Base-by-base conservation (phyloP, 2,888 invertebrate genomes). In the Lasioglossum marginatum region DNA sequence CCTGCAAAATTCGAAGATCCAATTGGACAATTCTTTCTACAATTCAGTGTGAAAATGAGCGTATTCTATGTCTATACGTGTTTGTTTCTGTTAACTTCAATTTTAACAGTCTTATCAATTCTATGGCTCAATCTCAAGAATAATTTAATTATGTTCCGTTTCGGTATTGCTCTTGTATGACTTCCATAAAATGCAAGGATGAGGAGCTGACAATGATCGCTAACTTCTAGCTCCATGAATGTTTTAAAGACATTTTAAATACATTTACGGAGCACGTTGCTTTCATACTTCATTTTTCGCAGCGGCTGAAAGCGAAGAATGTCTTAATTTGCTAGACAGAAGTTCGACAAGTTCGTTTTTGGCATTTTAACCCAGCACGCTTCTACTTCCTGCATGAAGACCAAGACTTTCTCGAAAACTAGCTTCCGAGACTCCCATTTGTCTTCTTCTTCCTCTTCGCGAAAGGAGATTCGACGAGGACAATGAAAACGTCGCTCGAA, bases 341-440 rank as follows among this genome's bases (percentile, higher is more conserved):
- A 40, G 40, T 60, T 8, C 19, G 27, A 76, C 4, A 5, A 2
- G 16, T 73, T 10, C 45, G 45, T 74, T 73, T 45, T 45, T 45
- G 60, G 37, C 63, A 31, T 12, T 23, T 77, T 19, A 27, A 23
- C 34, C 2, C 0, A 57, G 34, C 6, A 71, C 14, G 27, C 19
- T 40, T n/a, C 43, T 27, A 0, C 45, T 23, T 5, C 3, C n/a
- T 34, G 43, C 48, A 34, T 4, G 27, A 37, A 23, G 10, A 45
- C 52, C 60, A 34, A 43, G 43, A 37, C 45, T 68, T 72, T 83
- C 75, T 70, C 34, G 43, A 73, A 76, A 66, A 43, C 19, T 45
- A 57, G n/a, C 71, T 66, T 60, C 77, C 37, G 43, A 48, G 43
- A 37, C 83, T 90, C 79, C 34, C 90, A 79, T 90, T 83, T 70